Evolutionary conservation across 92 coral and sea anemone genomes (phyloP).

Genomic region (Heteractis magnifica): DNA sequence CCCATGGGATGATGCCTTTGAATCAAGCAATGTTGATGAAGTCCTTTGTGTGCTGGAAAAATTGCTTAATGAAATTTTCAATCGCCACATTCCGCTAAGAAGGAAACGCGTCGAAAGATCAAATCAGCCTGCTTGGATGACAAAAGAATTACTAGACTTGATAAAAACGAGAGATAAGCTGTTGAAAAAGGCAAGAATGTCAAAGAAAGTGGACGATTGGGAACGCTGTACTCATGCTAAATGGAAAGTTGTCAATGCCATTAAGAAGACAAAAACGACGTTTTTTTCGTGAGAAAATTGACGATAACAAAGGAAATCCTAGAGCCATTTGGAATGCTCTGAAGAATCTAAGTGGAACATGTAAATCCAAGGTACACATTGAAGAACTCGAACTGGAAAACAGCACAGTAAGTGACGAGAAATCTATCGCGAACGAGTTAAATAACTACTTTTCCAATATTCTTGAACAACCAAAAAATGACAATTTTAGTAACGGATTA

Average conservation of each 20-base stretch:
- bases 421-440: too few relatives aligned
- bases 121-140: conserved; percentile 22
- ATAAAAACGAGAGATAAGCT: conserved; percentile 23
- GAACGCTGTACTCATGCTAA: neutral
- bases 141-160: neutral
- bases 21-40: neutral
- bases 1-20: neutral
- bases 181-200: conserved; percentile 35
- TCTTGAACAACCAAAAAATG: too few relatives aligned
- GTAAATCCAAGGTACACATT: too few relatives aligned
- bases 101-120: conserved; percentile 28
- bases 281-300: neutral
- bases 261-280: neutral
- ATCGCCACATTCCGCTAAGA: conserved; percentile 35
- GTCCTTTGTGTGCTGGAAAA: conserved; percentile 40
- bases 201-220: conserved; percentile 27
- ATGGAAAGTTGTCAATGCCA: neutral
- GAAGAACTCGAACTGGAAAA: too few relatives aligned
- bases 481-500: too few relatives aligned
- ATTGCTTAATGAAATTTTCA: conserved; percentile 26
- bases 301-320: neutral
- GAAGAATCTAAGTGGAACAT: too few relatives aligned
- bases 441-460: too few relatives aligned
- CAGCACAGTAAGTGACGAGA: too few relatives aligned
- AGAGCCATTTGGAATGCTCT: neutral